Base-by-base conservation (phyloP, 1,140 invertebrate genomes). In the Manduca sexta region DNA sequence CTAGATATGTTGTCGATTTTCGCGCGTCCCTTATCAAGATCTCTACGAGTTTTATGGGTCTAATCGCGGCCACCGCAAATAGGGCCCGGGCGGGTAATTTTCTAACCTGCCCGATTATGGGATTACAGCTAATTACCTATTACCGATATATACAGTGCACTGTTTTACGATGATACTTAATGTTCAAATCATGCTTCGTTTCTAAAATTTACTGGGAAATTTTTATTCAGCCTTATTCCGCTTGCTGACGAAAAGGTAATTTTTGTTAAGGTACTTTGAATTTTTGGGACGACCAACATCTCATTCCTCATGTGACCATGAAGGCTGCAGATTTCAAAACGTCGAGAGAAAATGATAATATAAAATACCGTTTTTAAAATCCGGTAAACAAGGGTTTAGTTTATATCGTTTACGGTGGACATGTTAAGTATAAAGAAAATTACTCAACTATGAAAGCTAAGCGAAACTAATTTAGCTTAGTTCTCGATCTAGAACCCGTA, bases 51-150 rank as follows among this genome's bases (percentile, higher is more conserved):
- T 84, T 84, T 84, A 84, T 81, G 76, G 76, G 61, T 58, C 74
- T 81, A 81, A 84, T 81, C 80, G 80, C 61, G 48, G 62, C 49
- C 53, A 54, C 72, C 75, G 62, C 79, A 73, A 79, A 84, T 80
- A 69, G 78, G 73, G 41, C 80, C 77, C 80, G 49, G 30, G 76
- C 65, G 77, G 71, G 58, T 69, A 56, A 81, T 84, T 78, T 72
- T 68, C 74, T 81, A 78, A 81, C 77, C 76, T 78, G 75, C 67
- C 69, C 80, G 72, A 81, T 84, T 84, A 84, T 69, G 63, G 80
- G 77, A 80, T 78, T 81, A 69, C 69, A 45, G 62, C 73, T 84
- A 84, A 84, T 84, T 84, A 82, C 67, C 80, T 81, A 81, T 80
- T 84, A 78, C 74, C 74, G 66, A 81, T 84, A 84, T 68, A 72